These are phyloP conservation scores for Sipha maydis DNA, from an alignment of 2,888 invertebrate species.

Conservation along the genomic window DNA sequence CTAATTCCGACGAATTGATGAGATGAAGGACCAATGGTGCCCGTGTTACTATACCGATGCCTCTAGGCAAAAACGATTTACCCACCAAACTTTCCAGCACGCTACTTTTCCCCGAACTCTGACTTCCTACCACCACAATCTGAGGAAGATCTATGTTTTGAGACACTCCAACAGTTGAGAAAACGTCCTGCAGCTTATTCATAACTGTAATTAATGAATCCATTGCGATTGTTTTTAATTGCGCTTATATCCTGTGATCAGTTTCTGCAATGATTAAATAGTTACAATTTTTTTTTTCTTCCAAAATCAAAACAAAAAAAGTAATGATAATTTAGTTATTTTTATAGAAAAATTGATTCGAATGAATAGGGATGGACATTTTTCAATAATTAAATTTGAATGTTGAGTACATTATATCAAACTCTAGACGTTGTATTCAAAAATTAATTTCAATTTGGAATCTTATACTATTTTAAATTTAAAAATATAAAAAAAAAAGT, in stretches of 20 bases:
- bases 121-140: slow-evolving; percentile 95
- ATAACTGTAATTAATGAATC: slow-evolving; percentile 99
- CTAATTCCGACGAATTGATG: slow-evolving; percentile 71
- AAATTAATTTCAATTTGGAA: no score
- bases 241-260: not conserved
- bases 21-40: slow-evolving; percentile 94
- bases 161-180: slow-evolving; percentile 88
- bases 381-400: no score
- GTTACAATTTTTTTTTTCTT: no score
- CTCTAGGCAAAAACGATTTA: slow-evolving; percentile 94
- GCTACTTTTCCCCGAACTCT: slow-evolving; percentile 99
- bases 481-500: no score
- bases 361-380: no score
- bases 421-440: no score
- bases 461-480: no score
- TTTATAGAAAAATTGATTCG: no score
- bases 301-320: no score
- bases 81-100: slow-evolving; percentile 98
- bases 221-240: slow-evolving; percentile 70
- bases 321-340: no score
- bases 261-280: not conserved
- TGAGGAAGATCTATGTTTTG: slow-evolving; percentile 97
- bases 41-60: slow-evolving; percentile 96
- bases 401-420: no score
- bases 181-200: slow-evolving; percentile 99